Base-by-base conservation (phyloP, 2,888 invertebrate genomes). In the Cryptocheilus praepositus region DNA sequence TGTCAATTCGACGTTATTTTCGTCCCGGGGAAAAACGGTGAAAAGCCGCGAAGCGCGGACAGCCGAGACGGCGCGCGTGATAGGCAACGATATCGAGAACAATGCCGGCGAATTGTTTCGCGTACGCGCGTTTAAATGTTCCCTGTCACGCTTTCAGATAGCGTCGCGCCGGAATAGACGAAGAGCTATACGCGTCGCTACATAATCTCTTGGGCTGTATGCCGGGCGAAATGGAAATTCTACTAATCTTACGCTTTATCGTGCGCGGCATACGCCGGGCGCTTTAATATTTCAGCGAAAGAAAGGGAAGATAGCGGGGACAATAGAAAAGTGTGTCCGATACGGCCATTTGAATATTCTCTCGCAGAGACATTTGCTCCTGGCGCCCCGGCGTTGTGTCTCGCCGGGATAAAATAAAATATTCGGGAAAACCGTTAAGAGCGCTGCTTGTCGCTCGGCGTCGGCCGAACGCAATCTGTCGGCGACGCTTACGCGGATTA, bases 161-260 rank as follows among this genome's bases (percentile, higher is more conserved):
- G 36, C 49, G 49, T 16, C 49, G 49, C 2, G 49, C 2, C 18
- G 49, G 49, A 2, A 49, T 18, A n/a, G 49, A 49, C 49, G 49
- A 49, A 49, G n/a, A 18, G 49, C 49, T 18, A 8, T n/a, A 18
- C 49, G 49, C 49, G 36, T 36, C 36, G 49, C 49, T 11, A 49
- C 3, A 49, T 18, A 49, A 49, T 49, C 49, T 18, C 49, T 16
- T 16, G 13, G 36, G 11, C 36, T 36, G 36, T 36, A 36, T 1
- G 36, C 16, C 5, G 18, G 7, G 49, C 8, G 49, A 49, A 49
- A 49, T 49, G 49, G 49, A 49, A 49, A 49, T 18, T 49, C 49
- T 49, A 49, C 49, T 49, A 49, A 49, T 49, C 49, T 49, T 49
- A 49, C 49, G 18, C 49, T 49, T 49, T 18, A 49, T 49, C 49